phyloP scores from a whole-genome alignment of 1,140 invertebrate species.

The Trachymyrmex septentrionalis region DNA sequence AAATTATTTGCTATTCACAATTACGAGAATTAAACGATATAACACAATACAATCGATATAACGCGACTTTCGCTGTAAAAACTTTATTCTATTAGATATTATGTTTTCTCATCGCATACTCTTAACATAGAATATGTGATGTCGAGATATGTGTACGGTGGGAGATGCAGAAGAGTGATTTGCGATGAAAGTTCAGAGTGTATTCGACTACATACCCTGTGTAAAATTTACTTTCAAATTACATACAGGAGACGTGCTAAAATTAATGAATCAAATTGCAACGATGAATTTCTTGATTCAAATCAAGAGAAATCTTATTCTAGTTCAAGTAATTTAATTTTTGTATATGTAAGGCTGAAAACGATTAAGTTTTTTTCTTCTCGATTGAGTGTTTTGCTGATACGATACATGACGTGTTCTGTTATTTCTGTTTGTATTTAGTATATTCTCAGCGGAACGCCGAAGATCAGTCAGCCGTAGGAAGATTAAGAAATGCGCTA shows the following conservation, averaged over 20 bases:
- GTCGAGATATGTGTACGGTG: neutral
- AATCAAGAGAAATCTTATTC: conserved; percentile 25
- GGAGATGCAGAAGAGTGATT: neutral
- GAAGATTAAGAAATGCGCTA: conserved; percentile 17
- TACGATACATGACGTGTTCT: neutral
- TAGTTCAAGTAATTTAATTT: conserved; percentile 27
- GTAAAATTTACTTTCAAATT: conserved; percentile 51
- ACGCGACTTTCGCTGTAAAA: conserved; percentile 44
- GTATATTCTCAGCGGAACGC: neutral
- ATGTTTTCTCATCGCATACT: neutral
- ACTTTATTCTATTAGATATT: conserved; percentile 34
- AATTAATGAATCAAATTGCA: conserved; percentile 15
- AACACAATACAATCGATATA: conserved; percentile 17
- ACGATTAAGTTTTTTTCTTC: neutral
- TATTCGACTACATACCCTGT: conserved; percentile 45
- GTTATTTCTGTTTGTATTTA: conserved; percentile 12
- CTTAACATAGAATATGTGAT: neutral
- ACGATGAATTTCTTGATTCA: neutral
- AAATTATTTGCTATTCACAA: conserved; percentile 37
- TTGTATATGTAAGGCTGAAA: neutral
- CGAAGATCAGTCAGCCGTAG: conserved; percentile 43
- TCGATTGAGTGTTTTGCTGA: neutral
- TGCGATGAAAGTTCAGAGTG: neutral
- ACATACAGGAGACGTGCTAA: conserved; percentile 16
- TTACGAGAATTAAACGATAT: conserved; percentile 27